Conservation (phyloP, 2,888 invertebrate species). For the Diadegma fenestrale region DNA sequence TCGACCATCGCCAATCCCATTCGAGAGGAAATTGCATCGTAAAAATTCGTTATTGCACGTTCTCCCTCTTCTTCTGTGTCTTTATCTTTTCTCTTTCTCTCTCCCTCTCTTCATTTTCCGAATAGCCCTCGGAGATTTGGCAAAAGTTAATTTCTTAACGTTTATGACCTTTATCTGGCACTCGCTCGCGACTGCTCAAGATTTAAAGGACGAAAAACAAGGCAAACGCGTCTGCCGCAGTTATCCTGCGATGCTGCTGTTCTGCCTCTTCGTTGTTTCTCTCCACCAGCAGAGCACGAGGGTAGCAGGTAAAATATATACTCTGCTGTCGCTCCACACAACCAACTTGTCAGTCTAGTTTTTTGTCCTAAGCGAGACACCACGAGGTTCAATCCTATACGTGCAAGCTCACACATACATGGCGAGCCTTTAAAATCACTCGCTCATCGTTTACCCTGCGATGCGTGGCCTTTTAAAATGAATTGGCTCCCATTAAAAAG, state of each 20-base stretch:
- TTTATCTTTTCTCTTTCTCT: background rate
- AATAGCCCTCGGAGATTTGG: slow-evolving; percentile 40
- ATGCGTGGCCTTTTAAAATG: background rate
- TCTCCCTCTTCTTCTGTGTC: background rate
- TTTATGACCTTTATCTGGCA: slow-evolving; percentile 41
- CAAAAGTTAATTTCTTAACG: slow-evolving; percentile 45
- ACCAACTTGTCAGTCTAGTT: slow-evolving; percentile 70
- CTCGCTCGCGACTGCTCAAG: slow-evolving; percentile 8
- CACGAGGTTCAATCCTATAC: slow-evolving; percentile 15
- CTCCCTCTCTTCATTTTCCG: background rate
- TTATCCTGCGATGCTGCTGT: slow-evolving; percentile 20
- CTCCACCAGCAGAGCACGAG: slow-evolving; percentile 53
- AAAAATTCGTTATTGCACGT: slow-evolving; percentile 50
- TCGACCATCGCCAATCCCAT: slow-evolving; percentile 29
- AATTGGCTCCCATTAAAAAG: background rate
- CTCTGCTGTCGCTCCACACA: slow-evolving; percentile 46
- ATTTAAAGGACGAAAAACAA: slow-evolving; percentile 27
- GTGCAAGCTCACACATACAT: slow-evolving; percentile 25
- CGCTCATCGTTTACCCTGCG: background rate
- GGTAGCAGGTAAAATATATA: slow-evolving; percentile 60
- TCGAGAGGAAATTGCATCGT: slow-evolving; percentile 54
- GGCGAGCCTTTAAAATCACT: background rate
- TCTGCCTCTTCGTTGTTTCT: slow-evolving; percentile 34
- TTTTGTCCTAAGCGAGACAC: slow-evolving; percentile 66
- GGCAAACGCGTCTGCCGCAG: background rate